phyloP scores from a whole-genome alignment of 2,888 invertebrate genomes.

The Eupithecia pulchellata region DNA sequence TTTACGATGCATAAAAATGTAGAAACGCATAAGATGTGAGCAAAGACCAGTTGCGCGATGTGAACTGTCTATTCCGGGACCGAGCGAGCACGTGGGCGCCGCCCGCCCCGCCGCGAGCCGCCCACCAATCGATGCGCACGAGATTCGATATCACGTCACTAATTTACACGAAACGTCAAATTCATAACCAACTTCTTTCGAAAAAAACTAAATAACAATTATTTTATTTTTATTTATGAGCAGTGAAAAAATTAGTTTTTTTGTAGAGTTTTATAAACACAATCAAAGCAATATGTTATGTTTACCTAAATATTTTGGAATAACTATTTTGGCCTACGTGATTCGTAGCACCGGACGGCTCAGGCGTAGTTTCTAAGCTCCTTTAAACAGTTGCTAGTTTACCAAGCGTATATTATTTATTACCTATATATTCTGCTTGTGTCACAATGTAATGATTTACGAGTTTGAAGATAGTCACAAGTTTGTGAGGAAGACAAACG shows the following conservation, averaged over 20 bases:
- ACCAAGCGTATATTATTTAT: not conserved
- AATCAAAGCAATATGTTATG: not conserved
- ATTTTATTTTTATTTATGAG: not conserved
- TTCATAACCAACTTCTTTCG: not conserved
- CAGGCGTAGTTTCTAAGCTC: constrained; percentile 24
- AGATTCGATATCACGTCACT: constrained; percentile 65
- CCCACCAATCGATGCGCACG: constrained; percentile 79
- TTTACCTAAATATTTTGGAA: not conserved
- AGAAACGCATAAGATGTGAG: constrained; percentile 58
- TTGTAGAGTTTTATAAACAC: not conserved
- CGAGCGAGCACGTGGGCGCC: constrained; percentile 79
- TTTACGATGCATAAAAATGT: constrained; percentile 47
- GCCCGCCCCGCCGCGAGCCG: constrained; percentile 62
- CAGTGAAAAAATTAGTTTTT: not conserved
- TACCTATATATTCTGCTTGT: not conserved
- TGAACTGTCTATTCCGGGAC: constrained; percentile 81
- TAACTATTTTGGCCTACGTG: not conserved
- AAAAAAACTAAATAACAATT: not conserved
- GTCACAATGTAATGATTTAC: not conserved
- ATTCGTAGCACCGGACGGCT: constrained; percentile 26
- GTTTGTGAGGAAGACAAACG: not conserved
- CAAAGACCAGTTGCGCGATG: constrained; percentile 65
- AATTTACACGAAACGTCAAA: constrained; percentile 20
- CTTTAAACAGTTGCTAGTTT: not conserved
- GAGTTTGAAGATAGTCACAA: not conserved